phyloP scores from a whole-genome alignment of 1,140 invertebrate species.

The Leptoteleia sp. region DNA sequence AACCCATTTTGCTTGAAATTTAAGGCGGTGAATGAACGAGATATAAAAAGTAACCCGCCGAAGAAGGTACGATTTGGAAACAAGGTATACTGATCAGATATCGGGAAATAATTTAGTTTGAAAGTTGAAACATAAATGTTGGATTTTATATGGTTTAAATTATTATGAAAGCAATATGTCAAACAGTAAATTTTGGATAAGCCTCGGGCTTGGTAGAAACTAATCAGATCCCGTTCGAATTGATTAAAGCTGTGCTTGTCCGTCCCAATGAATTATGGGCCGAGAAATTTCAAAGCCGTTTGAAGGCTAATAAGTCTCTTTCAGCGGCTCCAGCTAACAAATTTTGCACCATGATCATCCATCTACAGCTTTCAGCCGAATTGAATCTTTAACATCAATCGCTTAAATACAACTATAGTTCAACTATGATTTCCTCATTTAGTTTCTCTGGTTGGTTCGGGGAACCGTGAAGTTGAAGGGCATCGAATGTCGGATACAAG shows the following conservation, averaged over 20 bases:
- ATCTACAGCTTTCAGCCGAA: slow-evolving; percentile 31
- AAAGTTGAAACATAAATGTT: too few species aligned
- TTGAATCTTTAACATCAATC: slow-evolving; percentile 54
- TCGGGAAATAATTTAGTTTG: too few species aligned
- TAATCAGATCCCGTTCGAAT: slow-evolving; percentile 17
- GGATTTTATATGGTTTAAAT: too few species aligned
- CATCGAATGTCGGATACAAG: slow-evolving; percentile 25
- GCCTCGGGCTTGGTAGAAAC: slow-evolving; percentile 3
- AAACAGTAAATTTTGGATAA: slow-evolving; percentile 21
- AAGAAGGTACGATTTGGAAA: too few species aligned
- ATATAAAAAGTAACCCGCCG: too few species aligned
- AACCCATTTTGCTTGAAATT: too few species aligned
- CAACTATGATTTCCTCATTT: slow-evolving; percentile 25
- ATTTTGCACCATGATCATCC: slow-evolving; percentile 39
- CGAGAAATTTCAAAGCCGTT: slow-evolving; percentile 32
- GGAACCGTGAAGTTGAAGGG: slow-evolving; percentile 43
- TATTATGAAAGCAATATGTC: too few species aligned
- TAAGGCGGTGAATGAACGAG: too few species aligned
- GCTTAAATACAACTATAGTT: slow-evolving; percentile 29
- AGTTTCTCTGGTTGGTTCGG: slow-evolving; percentile 14
- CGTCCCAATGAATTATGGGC: slow-evolving; percentile 21
- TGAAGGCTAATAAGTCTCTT: slow-evolving; percentile 47
- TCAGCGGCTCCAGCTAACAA: slow-evolving; percentile 7
- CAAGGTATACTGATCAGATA: too few species aligned
- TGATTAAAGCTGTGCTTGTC: slow-evolving; percentile 32